A percentile compares a stretch with the other conserved stretches of the same genome.
These are phyloP conservation scores for Otus sunia DNA, from an alignment of 2,113 vertebrate genomes.

Conservation along the genomic window DNA sequence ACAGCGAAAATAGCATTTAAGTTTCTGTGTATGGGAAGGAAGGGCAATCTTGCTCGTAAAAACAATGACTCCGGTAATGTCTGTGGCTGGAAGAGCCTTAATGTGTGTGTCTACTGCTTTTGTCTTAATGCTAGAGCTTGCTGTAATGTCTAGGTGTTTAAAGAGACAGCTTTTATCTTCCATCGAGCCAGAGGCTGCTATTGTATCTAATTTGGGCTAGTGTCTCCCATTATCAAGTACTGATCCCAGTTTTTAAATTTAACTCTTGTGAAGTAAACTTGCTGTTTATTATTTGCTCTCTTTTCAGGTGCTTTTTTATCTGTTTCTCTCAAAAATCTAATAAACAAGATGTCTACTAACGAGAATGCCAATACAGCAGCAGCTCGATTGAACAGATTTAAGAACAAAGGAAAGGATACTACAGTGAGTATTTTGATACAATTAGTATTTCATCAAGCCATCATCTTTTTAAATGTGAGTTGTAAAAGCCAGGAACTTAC, in stretches of 20 bases:
- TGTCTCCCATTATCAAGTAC: rapidly evolving
- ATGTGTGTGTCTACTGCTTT: background rate
- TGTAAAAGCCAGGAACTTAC: background rate
- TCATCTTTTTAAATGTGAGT: background rate
- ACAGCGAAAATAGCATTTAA: background rate
- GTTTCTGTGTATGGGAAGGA: background rate
- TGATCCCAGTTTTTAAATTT: background rate
- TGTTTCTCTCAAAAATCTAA: background rate
- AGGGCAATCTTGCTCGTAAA: background rate
- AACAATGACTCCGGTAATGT: background rate
- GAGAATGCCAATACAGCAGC: slow-evolving; percentile 72
- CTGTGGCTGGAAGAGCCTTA: background rate
- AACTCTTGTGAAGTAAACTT: background rate
- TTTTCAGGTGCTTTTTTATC: background rate
- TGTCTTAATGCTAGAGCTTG: background rate
- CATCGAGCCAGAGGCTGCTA: background rate
- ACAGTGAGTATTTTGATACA: slow-evolving; percentile 70
- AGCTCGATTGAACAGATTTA: slow-evolving; percentile 86
- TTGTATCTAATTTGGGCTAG: background rate
- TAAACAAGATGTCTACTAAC: slow-evolving; percentile 80
- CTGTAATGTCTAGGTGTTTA: background rate
- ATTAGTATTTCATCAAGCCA: background rate
- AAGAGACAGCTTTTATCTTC: background rate
- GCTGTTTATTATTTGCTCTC: background rate
- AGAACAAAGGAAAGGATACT: slow-evolving; percentile 92